Evolutionary conservation across 2,888 invertebrate species (phyloP).

Genomic region (Diachrysia chrysitis): DNA sequence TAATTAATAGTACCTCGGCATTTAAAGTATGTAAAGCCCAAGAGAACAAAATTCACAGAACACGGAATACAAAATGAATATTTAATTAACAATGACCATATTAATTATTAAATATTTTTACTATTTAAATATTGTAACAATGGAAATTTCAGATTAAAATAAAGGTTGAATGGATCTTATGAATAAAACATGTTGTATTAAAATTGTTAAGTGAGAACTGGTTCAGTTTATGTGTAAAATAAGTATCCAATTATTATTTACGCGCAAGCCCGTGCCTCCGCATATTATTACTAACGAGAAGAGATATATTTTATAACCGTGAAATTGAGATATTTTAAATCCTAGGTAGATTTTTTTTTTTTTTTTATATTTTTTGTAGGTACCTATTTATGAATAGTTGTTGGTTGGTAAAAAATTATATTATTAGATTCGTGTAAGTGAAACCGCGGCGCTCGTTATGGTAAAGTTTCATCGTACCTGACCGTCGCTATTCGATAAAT

Average conservation of each 20-base stretch:
- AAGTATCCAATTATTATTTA: constrained; percentile 20
- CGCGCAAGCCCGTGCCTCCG: background rate
- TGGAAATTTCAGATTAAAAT: background rate
- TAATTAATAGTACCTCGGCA: no score
- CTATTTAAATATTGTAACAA: background rate
- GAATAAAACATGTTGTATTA: constrained; percentile 7
- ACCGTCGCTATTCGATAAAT: no score
- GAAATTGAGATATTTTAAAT: constrained; percentile 2
- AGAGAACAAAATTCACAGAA: background rate
- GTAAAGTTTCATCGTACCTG: no score
- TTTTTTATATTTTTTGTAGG: no score
- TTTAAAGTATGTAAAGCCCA: no score
- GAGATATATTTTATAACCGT: background rate
- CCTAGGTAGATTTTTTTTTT: no score
- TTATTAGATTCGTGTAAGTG: no score
- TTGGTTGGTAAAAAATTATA: no score
- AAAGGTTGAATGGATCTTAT: background rate
- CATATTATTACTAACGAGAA: constrained; percentile 5
- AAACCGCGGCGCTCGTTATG: no score
- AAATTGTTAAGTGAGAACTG: background rate
- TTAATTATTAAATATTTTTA: background rate
- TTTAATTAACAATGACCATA: background rate
- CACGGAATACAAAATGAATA: background rate
- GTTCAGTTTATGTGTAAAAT: background rate
- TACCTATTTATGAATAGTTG: no score